Evolutionary conservation across 2,113 vertebrate genomes (phyloP).

Genomic region (Pygoscelis adeliae): DNA sequence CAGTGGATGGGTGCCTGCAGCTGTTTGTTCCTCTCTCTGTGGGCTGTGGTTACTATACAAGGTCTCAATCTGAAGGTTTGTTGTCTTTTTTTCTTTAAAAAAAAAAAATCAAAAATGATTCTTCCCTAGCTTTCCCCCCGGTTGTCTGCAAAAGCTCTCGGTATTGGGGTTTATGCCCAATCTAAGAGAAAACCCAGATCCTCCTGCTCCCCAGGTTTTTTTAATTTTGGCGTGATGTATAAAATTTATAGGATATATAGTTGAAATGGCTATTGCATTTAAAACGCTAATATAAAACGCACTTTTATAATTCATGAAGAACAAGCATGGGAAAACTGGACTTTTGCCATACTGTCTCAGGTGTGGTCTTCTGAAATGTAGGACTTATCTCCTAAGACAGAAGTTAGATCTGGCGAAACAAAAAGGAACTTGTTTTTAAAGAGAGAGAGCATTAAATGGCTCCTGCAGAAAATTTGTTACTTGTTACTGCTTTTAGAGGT

Average conservation of each 20-base stretch:
- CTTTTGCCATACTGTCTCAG: not conserved
- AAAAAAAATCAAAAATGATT: not conserved
- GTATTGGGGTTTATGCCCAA: not conserved
- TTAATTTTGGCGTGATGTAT: fast-evolving
- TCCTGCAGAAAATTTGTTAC: not conserved
- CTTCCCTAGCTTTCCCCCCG: not conserved
- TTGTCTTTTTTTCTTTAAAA: not conserved
- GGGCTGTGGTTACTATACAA: not conserved
- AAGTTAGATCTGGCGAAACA: not conserved
- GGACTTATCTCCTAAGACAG: not conserved
- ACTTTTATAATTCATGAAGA: not conserved
- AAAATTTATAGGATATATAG: not conserved
- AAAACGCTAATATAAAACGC: not conserved
- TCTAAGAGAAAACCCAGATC: not conserved
- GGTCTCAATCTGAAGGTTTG: not conserved
- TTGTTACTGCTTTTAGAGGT: not conserved
- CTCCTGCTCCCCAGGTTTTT: not conserved
- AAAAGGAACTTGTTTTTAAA: not conserved
- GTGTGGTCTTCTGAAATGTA: not conserved
- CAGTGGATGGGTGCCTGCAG: not conserved
- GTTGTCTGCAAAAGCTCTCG: not conserved
- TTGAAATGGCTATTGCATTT: not conserved
- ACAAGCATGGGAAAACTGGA: not conserved
- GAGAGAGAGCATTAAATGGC: not conserved
- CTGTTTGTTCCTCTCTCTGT: not conserved